phyloP scores from a whole-genome alignment of 2,797 vertebrate species.

The Ibycter americanus region DNA sequence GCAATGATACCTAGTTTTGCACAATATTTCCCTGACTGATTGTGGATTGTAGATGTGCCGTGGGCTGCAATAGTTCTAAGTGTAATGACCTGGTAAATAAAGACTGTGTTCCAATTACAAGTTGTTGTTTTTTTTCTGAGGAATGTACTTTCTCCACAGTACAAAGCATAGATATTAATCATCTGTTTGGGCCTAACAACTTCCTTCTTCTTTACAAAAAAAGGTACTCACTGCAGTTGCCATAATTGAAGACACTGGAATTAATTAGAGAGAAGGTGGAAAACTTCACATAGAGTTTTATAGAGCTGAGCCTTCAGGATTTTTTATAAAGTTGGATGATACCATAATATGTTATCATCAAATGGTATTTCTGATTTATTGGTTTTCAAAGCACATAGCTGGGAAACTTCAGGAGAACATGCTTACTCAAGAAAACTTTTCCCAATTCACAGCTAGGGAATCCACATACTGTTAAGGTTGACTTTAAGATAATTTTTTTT shows the following conservation, averaged over 20 bases:
- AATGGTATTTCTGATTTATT: neutral
- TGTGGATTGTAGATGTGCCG: neutral
- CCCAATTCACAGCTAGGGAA: neutral
- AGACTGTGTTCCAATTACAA: neutral
- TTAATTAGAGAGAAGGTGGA: neutral
- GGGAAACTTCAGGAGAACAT: neutral
- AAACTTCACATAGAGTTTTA: neutral
- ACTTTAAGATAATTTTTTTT: neutral
- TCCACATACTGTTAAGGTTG: neutral
- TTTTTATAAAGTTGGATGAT: neutral
- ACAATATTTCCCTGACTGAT: neutral
- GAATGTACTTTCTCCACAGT: neutral
- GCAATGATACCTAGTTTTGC: neutral
- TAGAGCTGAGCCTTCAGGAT: neutral
- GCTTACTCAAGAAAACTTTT: neutral
- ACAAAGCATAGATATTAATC: neutral
- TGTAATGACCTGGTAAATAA: constrained; percentile 9
- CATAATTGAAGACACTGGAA: neutral
- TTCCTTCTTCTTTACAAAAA: neutral
- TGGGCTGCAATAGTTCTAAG: neutral
- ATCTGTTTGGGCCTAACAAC: neutral
- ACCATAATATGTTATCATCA: neutral
- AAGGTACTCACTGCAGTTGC: neutral
- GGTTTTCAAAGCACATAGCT: neutral
- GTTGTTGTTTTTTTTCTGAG: neutral